Percentiles rank a stretch among this genome's conserved stretches.
These are phyloP conservation scores for Lepidurus packardi DNA, from an alignment of 1,140 invertebrate genomes.

Conservation along the genomic window DNA sequence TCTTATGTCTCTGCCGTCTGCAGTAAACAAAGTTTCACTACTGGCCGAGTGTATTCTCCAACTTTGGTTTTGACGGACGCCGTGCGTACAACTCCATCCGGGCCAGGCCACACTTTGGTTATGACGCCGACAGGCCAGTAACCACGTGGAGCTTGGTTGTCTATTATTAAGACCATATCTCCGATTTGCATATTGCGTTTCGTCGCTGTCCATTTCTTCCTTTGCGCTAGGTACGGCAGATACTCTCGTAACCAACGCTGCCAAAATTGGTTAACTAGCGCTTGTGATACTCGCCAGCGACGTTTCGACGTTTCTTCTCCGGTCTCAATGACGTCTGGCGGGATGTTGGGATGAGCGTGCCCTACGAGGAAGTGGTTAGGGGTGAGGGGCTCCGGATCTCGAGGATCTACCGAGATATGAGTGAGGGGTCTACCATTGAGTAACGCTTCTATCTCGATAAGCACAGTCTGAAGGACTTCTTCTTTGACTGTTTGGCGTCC, in stretches of 20 bases:
- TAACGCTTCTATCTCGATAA: no score
- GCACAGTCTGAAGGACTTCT: no score
- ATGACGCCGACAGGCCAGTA: constrained; percentile 24
- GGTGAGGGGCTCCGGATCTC: constrained; percentile 31
- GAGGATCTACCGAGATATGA: constrained; percentile 26
- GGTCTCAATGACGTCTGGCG: constrained; percentile 17
- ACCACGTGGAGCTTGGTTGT: constrained; percentile 12
- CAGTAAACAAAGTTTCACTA: no score
- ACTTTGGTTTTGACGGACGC: constrained; percentile 6
- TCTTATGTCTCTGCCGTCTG: no score
- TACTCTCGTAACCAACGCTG: no score
- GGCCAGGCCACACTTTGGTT: not conserved
- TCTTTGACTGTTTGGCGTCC: no score
- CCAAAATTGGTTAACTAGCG: no score
- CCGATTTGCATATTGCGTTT: constrained; percentile 2
- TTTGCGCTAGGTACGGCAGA: no score
- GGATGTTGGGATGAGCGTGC: not conserved
- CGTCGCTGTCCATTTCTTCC: no score
- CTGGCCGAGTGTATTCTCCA: not conserved
- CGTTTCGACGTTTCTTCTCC: no score
- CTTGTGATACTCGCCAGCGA: no score
- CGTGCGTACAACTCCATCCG: constrained; percentile 28
- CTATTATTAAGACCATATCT: not conserved
- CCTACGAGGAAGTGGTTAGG: constrained; percentile 35
- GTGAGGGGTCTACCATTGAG: constrained; percentile 32